Conservation (phyloP, 2,888 invertebrate genomes). For the Alloscopus bannaensis region DNA sequence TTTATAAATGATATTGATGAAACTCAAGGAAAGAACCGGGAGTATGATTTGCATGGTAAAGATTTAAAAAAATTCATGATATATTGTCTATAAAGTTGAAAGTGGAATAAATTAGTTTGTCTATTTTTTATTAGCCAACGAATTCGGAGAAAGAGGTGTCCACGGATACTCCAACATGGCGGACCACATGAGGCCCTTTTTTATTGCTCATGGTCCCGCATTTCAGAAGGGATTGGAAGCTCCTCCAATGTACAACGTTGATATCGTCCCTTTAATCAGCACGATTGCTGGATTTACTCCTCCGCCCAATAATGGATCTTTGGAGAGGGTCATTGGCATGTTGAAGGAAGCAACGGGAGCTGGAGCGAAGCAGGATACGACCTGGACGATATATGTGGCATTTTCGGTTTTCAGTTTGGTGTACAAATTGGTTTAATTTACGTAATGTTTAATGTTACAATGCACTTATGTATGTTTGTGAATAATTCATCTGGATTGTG, state of each 20-base stretch:
- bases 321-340: neutral
- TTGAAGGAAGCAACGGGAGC: constrained; percentile 4
- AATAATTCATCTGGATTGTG: too few species aligned
- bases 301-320: neutral
- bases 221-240: neutral
- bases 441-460: too few species aligned
- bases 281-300: neutral
- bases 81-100: too few species aligned
- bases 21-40: too few species aligned
- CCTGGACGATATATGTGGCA: too few species aligned
- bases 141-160: neutral
- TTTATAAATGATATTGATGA: too few species aligned
- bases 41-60: too few species aligned
- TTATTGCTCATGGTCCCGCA: neutral
- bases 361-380: too few species aligned
- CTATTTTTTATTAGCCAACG: neutral
- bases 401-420: too few species aligned
- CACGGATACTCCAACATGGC: neutral
- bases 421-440: too few species aligned
- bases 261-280: neutral
- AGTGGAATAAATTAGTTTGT: neutral
- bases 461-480: too few species aligned
- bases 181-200: neutral
- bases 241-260: neutral
- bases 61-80: too few species aligned